Evolutionary conservation across 2,113 vertebrate species (phyloP).

Genomic region (Centropus bengalensis): DNA sequence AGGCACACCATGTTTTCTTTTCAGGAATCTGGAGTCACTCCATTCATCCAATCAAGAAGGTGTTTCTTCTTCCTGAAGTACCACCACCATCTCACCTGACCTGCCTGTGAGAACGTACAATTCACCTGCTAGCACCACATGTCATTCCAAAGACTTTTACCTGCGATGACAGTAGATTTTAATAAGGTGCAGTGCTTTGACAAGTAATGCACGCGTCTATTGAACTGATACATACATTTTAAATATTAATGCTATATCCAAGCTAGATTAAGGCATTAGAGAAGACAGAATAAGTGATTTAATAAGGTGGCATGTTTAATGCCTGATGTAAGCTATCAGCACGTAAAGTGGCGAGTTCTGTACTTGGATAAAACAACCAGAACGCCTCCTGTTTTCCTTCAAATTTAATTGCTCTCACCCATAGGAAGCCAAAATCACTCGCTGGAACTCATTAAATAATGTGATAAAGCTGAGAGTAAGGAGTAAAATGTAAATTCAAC

Average conservation of each 20-base stretch:
- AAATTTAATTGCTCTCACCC: neutral
- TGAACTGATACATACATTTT: slow-evolving; percentile 12
- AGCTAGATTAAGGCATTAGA: neutral
- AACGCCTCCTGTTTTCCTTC: neutral
- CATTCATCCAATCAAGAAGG: neutral
- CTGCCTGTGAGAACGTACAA: neutral
- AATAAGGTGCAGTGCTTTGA: neutral
- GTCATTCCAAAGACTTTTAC: neutral
- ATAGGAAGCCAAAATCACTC: neutral
- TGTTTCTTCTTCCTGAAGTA: neutral
- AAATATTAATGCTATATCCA: slow-evolving; percentile 28
- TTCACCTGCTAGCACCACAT: neutral
- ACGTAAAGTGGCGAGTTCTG: neutral
- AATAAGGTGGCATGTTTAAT: neutral
- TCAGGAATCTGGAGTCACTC: neutral
- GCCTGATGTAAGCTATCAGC: neutral
- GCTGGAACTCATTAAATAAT: neutral
- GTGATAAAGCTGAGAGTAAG: neutral
- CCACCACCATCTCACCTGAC: neutral
- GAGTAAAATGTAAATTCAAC: slow-evolving; percentile 25
- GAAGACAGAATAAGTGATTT: neutral
- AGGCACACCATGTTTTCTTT: neutral
- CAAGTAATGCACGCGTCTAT: neutral
- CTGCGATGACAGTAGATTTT: neutral
- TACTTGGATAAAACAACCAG: neutral